Conservation (phyloP, 2,888 invertebrate species). For the Acanthopleura granulata region DNA sequence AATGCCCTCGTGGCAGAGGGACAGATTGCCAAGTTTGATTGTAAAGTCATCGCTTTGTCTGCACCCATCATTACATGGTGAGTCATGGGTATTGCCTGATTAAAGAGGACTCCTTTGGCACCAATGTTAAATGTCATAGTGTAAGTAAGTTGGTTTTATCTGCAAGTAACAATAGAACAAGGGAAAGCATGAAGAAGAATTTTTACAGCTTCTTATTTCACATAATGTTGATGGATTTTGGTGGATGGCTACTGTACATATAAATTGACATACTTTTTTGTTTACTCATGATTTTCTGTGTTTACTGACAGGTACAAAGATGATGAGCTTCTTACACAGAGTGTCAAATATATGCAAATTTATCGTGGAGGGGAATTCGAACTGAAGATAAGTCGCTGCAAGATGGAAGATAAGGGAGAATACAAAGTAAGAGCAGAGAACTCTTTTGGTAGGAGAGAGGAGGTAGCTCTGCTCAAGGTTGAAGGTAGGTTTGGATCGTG, state of each 20-base stretch:
- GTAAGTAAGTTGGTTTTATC: too few species aligned
- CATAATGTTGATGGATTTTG: too few species aligned
- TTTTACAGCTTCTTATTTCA: too few species aligned
- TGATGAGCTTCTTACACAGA: conserved; percentile 80
- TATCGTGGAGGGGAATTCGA: conserved; percentile 97
- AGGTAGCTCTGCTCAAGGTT: conserved; percentile 63
- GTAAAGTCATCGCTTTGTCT: conserved; percentile 93
- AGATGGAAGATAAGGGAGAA: conserved; percentile 95
- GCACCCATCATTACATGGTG: conserved; percentile 95
- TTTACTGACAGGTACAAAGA: conserved; percentile 56
- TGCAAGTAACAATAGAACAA: too few species aligned
- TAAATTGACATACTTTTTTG: too few species aligned
- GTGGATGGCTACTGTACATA: too few species aligned
- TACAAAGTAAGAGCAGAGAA: conserved; percentile 82
- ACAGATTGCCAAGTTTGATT: conserved; percentile 96
- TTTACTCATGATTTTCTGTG: too few species aligned
- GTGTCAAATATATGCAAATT: conserved; percentile 99
- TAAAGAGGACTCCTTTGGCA: too few species aligned
- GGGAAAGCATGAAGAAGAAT: too few species aligned
- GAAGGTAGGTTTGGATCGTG: conserved; percentile 51
- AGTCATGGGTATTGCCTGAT: conserved; percentile 26
- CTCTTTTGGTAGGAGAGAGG: conserved; percentile 67
- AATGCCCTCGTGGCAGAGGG: conserved; percentile 97
- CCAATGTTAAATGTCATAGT: too few species aligned
- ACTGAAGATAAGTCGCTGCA: conserved; percentile 96